A percentile compares a stretch with the other conserved stretches of the same genome.
phyloP scores from a whole-genome alignment of 2,113 vertebrate species.

The Spheniscus mendiculus region DNA sequence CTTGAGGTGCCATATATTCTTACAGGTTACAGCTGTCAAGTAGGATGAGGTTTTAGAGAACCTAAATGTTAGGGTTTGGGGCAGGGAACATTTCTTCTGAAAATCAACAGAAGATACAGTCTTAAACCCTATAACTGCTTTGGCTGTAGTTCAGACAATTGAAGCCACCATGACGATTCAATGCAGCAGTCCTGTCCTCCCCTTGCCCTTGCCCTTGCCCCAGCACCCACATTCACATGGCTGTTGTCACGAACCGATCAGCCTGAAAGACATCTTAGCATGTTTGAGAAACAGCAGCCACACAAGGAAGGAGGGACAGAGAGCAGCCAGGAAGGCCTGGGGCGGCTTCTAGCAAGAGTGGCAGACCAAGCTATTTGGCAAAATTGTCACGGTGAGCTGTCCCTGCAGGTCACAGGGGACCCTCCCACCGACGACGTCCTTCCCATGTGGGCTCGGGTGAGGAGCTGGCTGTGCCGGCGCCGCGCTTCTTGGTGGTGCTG shows the following conservation, averaged over 20 bases:
- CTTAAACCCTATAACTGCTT: background rate
- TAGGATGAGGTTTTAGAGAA: background rate
- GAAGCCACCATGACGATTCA: accelerated
- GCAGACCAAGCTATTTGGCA: background rate
- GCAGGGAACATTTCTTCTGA: background rate
- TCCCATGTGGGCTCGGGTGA: accelerated
- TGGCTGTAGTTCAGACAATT: background rate
- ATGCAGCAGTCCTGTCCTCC: background rate
- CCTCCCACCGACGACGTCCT: accelerated
- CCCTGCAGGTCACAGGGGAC: background rate
- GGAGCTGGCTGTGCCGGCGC: background rate
- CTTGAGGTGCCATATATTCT: background rate
- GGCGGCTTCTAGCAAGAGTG: background rate
- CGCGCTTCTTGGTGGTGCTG: accelerated
- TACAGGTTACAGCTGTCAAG: background rate
- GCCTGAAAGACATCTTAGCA: background rate
- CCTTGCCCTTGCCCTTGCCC: background rate
- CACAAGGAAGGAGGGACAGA: accelerated
- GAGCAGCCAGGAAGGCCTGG: background rate
- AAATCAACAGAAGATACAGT: background rate
- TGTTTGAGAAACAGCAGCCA: background rate
- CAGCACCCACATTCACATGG: background rate
- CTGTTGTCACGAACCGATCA: background rate
- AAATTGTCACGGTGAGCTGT: accelerated
- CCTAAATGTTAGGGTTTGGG: background rate